Base-by-base conservation (phyloP, 2,888 invertebrate species). In the Chrysotoxum bicinctum region DNA sequence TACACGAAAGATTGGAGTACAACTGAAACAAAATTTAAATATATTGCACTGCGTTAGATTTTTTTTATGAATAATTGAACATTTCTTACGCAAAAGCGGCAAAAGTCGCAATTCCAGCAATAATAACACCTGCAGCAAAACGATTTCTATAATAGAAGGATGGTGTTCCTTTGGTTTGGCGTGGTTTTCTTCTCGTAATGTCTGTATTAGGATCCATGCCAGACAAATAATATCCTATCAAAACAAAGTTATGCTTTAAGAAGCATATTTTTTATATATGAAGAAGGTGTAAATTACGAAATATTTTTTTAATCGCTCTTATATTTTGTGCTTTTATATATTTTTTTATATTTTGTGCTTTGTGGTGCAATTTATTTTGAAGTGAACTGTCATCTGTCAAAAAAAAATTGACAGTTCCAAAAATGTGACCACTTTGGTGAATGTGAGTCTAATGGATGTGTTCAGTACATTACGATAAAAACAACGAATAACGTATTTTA, bases 161-260 rank as follows among this genome's bases (percentile, higher is more conserved):
- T 54, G 95, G 95, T 52, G 95, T 95, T 88, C 95, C 95, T 90
- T 92, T 93, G 80, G 94, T 91, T 92, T 93, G 93, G 91, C 95
- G 93, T 86, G 95, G 95, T 93, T 95, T 95, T 90, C 95, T 93
- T 90, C 93, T 93, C 87, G 92, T 93, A 68, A 92, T 92, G 92
- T 94, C 94, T 69, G 93, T 90, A 69, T 93, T 93, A 86, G 93
- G 92, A 80, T 93, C 93, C 93, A 93, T 93, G 58, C 78, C 84
- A 81, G 9, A 74, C 9, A 40, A 10, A n/a, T 48, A 19, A 2
- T 50, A n/a, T 58, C 43, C 8, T 48, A 30, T 23, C 56, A 19
- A 35, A 54, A 54, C 54, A 19, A 52, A 37, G 4, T 26, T 73
- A 56, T 72, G 56, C 72, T 19, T 0, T 30, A 9, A 37, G 40